Evolutionary conservation across 2,888 invertebrate species (phyloP), one percentile per base, ranked within the genome.

Genomic region (Meloe dianella): DNA sequence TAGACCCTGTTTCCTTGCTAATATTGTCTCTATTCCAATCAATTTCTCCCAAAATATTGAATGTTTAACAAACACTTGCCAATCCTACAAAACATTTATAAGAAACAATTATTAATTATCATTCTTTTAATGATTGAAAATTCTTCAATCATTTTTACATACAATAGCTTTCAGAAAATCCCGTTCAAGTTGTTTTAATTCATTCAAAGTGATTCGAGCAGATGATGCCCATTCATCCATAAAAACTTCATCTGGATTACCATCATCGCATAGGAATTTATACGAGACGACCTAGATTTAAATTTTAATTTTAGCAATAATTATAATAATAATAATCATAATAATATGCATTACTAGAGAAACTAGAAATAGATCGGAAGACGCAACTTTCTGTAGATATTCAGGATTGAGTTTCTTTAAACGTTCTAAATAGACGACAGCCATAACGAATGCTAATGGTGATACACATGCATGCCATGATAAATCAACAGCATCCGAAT

Each of bases 191-290:
- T 89, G 86, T 82, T 95, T 95, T 64, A 98, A 86, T 75, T 91
- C 87, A 65, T 88, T 87, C 27, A 91, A 86, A 68, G 89, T 87
- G 73, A 96, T 86, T 67, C 92, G 90, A 14, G 92, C 94, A 54
- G 95, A 93, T 69, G 89, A 88, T 14, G 98, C 97, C 97, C 98
- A 98, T 84, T 97, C 96, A 65, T 92, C 91, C 80, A 96, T 91
- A 80, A 93, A 90, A 71, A 95, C 94, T 83, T 96, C 95, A 80
- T 96, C 96, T 71, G 94, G 92, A 80, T 95, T 94, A 51, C 96
- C 96, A 78, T 95, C 93, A 78, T 97, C 96, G 84, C 97, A 94
- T 75, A 96, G 86, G 84, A 95, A 97, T 86, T 98, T 98, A 78
- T 95, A 96, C 63, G 98, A 97, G 77, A 98, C 92, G 93, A 98